Base-by-base conservation (phyloP, 1,140 invertebrate genomes). In the Anagrus nilaparvatae region DNA sequence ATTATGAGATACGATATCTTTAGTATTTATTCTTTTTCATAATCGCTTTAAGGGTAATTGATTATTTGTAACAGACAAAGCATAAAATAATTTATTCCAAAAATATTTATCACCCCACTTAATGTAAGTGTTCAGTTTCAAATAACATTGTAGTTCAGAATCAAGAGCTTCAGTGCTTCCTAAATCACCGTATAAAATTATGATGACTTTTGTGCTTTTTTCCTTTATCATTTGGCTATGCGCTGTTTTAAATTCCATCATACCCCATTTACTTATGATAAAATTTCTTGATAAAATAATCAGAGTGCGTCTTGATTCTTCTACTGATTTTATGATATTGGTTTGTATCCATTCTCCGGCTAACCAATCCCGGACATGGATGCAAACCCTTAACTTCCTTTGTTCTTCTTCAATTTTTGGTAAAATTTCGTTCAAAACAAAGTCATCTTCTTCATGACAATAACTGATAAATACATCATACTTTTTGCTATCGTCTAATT, bases 381-480 rank as follows among this genome's bases (percentile, higher is more conserved):
- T 53, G 56, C 88, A 93, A 0, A 83, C 51, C 51, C 77, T 77
- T 51, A 75, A 79, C 6, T 74, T 69, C 8, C 58, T 63, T 0
- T 67, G 56, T 1, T 73, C 76, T 7, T 56, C 58, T 58, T 84
- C 81, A 10, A 93, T 59, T 31, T 74, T 69, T 1, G 77, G 66
- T 24, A 87, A 71, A 16, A 93, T 56, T 33, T 79, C 67, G 4
- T 78, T 67, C 0, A 77, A 60, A 1, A 92, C 77, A 57, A 83
- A 87, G 3, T 76, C 71, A 40, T 82, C 77, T 58, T 94, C 90
- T 53, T 78, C 74, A 52, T 87, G 79, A 1, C 87, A 85, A 56
- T 84, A 92, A 44, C 87, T 89, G 30, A 94, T 74, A 59, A 93
- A 94, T 0, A 85, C 87, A 54, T 95, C 90, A 59, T 81, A 91